A percentile compares a stretch with the other conserved stretches of the same genome.
These are phyloP conservation scores for Platorchestia sp. DNA, from an alignment of 1,140 invertebrate species.

Conservation along the genomic window DNA sequence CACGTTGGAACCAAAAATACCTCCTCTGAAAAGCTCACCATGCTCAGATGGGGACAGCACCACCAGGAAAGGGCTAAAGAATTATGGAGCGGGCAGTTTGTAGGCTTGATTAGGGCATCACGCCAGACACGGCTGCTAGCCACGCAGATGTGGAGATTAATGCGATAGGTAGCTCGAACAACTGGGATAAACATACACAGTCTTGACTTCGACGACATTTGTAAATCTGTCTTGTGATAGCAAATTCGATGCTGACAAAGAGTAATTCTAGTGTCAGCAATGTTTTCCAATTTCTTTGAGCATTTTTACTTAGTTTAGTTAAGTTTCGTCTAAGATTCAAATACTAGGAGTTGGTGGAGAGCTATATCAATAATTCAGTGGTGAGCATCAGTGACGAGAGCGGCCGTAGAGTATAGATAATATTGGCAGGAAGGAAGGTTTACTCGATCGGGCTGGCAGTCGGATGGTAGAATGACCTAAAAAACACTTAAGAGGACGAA, in stretches of 20 bases:
- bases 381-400: neutral
- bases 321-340: neutral
- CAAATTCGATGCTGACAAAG: neutral
- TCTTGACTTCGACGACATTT: neutral
- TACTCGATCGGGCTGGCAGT: neutral
- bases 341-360: no score
- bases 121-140: neutral
- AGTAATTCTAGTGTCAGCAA: neutral
- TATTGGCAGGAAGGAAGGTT: neutral
- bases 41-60: neutral
- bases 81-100: neutral
- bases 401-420: no score
- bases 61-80: neutral
- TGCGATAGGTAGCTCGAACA: no score
- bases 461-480: no score
- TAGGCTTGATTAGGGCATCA: neutral
- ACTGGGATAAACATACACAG: neutral
- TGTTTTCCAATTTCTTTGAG: neutral
- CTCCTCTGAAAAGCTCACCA: neutral
- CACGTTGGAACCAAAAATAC: neutral
- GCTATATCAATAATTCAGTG: no score
- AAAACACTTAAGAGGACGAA: no score
- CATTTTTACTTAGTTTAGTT: neutral
- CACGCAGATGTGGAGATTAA: no score
- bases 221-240: neutral